These are phyloP conservation scores for Alligator mississippiensis DNA, from an alignment of 2,113 vertebrate genomes.

Conservation along the genomic window DNA sequence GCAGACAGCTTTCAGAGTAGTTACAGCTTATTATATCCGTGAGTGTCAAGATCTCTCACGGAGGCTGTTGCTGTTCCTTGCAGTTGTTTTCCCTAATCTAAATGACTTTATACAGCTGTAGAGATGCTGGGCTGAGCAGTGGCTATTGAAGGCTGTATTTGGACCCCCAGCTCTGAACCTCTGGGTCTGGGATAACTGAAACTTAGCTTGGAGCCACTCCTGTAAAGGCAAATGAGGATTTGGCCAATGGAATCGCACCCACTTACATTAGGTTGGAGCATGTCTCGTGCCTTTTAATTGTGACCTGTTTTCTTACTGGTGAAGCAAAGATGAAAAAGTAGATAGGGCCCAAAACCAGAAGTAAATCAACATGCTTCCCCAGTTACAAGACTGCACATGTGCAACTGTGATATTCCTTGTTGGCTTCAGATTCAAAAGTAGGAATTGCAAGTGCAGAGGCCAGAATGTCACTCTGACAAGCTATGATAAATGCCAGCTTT, in stretches of 20 bases:
- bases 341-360: neutral
- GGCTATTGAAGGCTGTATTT: neutral
- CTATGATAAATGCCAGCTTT: conserved; percentile 10
- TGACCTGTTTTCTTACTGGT: neutral
- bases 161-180: neutral
- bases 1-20: neutral
- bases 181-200: neutral
- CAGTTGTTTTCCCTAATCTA: neutral
- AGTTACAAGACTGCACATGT: neutral
- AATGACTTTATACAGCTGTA: neutral
- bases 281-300: neutral
- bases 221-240: neutral
- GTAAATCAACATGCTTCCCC: neutral
- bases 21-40: neutral
- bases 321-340: neutral
- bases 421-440: neutral
- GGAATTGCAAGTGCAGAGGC: accelerated
- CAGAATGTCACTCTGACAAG: neutral
- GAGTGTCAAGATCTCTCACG: neutral
- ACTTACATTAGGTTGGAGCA: neutral
- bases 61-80: neutral
- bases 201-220: neutral
- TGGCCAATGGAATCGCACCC: neutral
- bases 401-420: neutral
- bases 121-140: neutral